These are phyloP conservation scores for Collichthys lucidus DNA, from an alignment of 2,113 vertebrate species.

Conservation along the genomic window DNA sequence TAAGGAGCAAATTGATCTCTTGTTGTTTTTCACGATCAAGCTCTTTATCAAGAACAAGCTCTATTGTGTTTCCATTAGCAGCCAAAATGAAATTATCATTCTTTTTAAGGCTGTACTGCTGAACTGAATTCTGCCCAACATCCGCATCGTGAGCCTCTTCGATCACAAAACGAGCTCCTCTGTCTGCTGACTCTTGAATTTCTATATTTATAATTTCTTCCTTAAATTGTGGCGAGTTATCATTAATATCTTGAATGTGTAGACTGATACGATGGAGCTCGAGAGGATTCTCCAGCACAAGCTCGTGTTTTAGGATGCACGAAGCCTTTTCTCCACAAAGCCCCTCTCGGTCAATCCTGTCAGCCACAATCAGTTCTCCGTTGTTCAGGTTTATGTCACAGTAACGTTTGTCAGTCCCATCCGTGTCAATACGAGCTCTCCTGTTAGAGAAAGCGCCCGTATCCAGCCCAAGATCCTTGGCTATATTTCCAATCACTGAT, in stretches of 20 bases:
- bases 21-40: conserved; percentile 69
- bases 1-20: conserved; percentile 59
- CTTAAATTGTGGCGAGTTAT: conserved; percentile 81
- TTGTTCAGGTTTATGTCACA: conserved; percentile 59
- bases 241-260: conserved; percentile 86
- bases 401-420: conserved; percentile 67
- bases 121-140: conserved; percentile 76
- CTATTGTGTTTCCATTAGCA: conserved; percentile 49
- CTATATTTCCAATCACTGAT: conserved; percentile 82
- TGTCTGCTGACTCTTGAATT: conserved; percentile 71
- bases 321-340: conserved; percentile 75
- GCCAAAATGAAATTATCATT: conserved; percentile 76
- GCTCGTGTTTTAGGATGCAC: conserved; percentile 81
- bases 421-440: conserved; percentile 68
- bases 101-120: conserved; percentile 71
- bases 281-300: conserved; percentile 74
- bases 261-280: conserved; percentile 76
- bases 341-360: conserved; percentile 83
- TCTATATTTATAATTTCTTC: conserved; percentile 63
- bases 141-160: conserved; percentile 81
- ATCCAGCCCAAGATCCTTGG: conserved; percentile 83
- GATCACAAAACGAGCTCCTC: conserved; percentile 75
- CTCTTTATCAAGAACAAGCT: conserved; percentile 73
- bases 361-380: conserved; percentile 80
- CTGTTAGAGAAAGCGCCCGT: conserved; percentile 58